Evolutionary conservation across 2,113 vertebrate species (phyloP).

Genomic region (Nothocercus julius): DNA sequence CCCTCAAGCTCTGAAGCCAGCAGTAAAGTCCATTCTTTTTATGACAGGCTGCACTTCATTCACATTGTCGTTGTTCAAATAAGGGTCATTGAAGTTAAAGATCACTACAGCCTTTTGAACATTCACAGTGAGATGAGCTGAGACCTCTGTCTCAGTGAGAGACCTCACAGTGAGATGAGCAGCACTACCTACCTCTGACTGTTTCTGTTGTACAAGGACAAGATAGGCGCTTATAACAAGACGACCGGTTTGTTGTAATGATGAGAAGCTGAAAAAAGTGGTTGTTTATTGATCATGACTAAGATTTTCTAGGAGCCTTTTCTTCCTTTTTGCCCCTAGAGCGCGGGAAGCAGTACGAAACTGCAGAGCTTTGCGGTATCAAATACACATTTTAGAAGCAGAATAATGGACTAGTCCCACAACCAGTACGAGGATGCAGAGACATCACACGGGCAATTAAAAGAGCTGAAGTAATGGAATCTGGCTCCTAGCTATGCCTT

Average conservation of each 20-base stretch:
- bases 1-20: not conserved
- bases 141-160: not conserved
- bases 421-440: not conserved
- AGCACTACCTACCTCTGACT: not conserved
- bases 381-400: not conserved
- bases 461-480: slow-evolving; percentile 31
- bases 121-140: not conserved
- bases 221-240: not conserved
- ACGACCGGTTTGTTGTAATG: not conserved
- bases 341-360: not conserved
- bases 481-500: slow-evolving; percentile 31
- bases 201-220: not conserved
- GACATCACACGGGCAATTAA: not conserved
- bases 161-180: not conserved
- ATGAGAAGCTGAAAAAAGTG: not conserved
- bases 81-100: not conserved
- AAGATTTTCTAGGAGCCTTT: not conserved
- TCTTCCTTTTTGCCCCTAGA: not conserved
- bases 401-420: not conserved
- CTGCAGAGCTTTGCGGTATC: not conserved
- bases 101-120: not conserved
- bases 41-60: not conserved
- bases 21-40: not conserved
- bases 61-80: not conserved
- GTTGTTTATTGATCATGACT: not conserved